These are phyloP conservation scores for Syngnathus typhle DNA, from an alignment of 2,113 vertebrate genomes.

Conservation along the genomic window DNA sequence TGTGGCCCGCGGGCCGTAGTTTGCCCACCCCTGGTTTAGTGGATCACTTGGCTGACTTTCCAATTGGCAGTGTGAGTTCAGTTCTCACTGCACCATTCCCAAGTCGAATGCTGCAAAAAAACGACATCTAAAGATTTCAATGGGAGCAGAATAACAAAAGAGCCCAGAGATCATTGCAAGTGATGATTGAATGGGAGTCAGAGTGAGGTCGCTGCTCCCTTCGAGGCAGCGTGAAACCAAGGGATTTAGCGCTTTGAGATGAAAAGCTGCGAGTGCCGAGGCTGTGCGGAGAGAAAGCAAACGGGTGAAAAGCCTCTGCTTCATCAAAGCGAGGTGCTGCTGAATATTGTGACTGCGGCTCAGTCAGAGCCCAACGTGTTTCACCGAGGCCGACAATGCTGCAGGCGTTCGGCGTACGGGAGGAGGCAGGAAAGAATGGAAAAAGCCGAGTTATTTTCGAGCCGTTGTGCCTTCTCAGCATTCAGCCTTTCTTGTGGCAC, in stretches of 20 bases:
- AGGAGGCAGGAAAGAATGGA: conserved; percentile 1
- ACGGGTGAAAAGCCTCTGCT: conserved; percentile 3
- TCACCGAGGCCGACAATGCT: conserved; percentile 7
- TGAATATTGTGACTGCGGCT: conserved; percentile 10
- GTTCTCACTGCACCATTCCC: too few species aligned
- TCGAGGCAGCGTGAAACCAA: not conserved
- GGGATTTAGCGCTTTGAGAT: conserved; percentile 19
- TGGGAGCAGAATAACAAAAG: not conserved
- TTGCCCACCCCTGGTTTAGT: too few species aligned
- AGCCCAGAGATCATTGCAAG: not conserved
- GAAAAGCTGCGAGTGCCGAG: conserved; percentile 13
- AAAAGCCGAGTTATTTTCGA: conserved; percentile 7
- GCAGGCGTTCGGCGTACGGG: conserved; percentile 1
- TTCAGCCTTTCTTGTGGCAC: not conserved
- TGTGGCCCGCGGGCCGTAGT: too few species aligned
- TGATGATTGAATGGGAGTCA: not conserved
- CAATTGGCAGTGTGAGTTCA: too few species aligned
- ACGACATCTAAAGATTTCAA: not conserved
- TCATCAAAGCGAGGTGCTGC: conserved; percentile 4
- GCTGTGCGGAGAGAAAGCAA: not conserved
- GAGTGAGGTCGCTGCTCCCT: not conserved
- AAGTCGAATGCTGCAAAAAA: not conserved
- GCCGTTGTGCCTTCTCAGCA: not conserved
- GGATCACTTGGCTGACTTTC: too few species aligned
- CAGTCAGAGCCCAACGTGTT: conserved; percentile 6